Evolutionary conservation across 2,113 vertebrate genomes (phyloP).

Genomic region (Oreochromis tanganicae): DNA sequence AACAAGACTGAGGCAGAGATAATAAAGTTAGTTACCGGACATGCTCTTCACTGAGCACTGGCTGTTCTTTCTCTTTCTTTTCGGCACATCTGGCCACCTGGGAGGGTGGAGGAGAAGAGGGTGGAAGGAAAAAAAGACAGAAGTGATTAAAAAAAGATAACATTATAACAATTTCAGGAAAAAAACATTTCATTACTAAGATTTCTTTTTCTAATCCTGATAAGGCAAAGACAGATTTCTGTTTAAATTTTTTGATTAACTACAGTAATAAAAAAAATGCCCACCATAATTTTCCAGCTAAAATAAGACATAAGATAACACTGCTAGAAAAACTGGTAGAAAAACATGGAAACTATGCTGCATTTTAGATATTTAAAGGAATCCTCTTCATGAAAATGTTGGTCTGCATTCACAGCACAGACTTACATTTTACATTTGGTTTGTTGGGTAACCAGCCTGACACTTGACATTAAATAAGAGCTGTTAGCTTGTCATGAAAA

Average conservation of each 20-base stretch:
- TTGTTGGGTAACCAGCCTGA: not conserved
- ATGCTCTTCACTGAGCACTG: slow-evolving; percentile 91
- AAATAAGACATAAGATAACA: not conserved
- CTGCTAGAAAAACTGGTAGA: not conserved
- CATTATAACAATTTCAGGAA: not conserved
- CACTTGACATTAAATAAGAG: not conserved
- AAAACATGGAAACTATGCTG: not conserved
- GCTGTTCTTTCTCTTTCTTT: slow-evolving; percentile 92
- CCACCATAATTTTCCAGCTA: not conserved
- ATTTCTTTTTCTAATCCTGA: not conserved
- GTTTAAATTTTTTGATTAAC: not conserved
- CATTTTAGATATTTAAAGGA: not conserved
- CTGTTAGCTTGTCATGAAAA: not conserved
- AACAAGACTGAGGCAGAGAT: not conserved
- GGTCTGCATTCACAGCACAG: not conserved
- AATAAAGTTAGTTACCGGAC: slow-evolving; percentile 76
- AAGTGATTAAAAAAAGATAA: not conserved
- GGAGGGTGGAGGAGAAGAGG: not conserved
- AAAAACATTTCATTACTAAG: not conserved
- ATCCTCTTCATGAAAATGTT: not conserved
- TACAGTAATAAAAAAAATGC: not conserved
- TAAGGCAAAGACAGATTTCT: not conserved
- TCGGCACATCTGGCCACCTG: slow-evolving; percentile 87
- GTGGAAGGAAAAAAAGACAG: not conserved
- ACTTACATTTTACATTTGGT: not conserved